Evolutionary conservation across 2,888 invertebrate species (phyloP).

Genomic region (Drosophila trichaetosa): DNA sequence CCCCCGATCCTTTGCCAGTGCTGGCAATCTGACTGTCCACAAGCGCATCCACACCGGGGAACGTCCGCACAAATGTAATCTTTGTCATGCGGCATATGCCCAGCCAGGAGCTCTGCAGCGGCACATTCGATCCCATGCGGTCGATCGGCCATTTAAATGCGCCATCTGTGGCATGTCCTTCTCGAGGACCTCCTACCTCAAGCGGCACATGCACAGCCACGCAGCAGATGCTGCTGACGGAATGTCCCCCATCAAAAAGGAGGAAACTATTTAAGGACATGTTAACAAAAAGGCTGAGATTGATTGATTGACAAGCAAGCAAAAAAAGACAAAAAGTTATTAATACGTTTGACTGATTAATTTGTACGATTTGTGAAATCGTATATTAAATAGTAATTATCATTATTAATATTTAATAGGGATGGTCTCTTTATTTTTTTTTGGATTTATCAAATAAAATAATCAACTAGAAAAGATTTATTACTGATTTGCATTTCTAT

Average conservation of each 20-base stretch:
- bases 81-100: conserved; percentile 36
- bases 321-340: neutral
- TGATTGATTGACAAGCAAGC: neutral
- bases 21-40: conserved; percentile 36
- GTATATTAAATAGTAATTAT: conserved; percentile 2
- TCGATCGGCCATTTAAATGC: conserved; percentile 34
- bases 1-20: conserved; percentile 69
- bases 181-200: conserved; percentile 24
- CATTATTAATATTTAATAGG: neutral
- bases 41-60: conserved; percentile 38
- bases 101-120: conserved; percentile 35
- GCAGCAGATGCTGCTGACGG: neutral
- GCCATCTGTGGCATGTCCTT: conserved; percentile 29
- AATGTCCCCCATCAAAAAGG: neutral
- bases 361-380: neutral
- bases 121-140: conserved; percentile 30
- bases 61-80: conserved; percentile 36
- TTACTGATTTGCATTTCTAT: conserved; percentile 1
- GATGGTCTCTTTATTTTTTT: neutral
- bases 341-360: conserved; percentile 9
- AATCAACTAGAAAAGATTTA: neutral
- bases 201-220: conserved; percentile 34
- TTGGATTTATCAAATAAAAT: neutral
- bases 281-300: neutral
- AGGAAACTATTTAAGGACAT: neutral